Base-by-base conservation (phyloP, 35 echinoderm and acorn worm species). In the Acanthaster planci region DNA sequence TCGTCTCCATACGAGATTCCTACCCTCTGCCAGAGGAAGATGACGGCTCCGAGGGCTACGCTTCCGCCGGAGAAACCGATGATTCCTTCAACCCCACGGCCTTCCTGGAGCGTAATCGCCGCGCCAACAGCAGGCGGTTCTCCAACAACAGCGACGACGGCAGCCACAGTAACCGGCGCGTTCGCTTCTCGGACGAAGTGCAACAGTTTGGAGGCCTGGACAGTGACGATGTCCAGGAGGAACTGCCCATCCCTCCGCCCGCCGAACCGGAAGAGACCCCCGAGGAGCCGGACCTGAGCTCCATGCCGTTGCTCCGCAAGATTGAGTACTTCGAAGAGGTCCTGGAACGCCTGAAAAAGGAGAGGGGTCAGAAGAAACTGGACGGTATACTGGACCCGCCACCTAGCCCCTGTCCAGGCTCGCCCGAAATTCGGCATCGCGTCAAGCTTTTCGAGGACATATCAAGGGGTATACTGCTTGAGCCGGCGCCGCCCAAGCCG, bases 151-250 rank as follows among this genome's bases (percentile, higher is more conserved):
- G 82, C 72, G 81, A 82, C 30, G 78, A 84, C 12, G 88, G 89
- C 38, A 55, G 54, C 6, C 67, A 84, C 87, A 47, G 57, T 79
- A 52, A 78, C 19, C 40, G 93, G 2, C 81, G 85, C n/a, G 93
- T 95, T 2, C 52, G 93, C 7, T 95, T 95, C 72, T 95, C 93
- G 6, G 93, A 95, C 88, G 93, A 95, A n/a, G 93, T 95, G 19
- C 82, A 90, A 37, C 76, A 90, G 12, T 80, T 90, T 38, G 89
- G 78, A 8, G 68, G 77, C 8, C 29, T 47, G 0, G 85, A 87
- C 16, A 26, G 23, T 19, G 60, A 52, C 26, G 31, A 39, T 30
- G 36, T 52, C 26, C 18, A 37, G 22, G 40, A 37, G 32, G 27
- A 83, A 30, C 22, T 77, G 5, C 15, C 54, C 18, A 18, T 77